Base-by-base conservation (phyloP, 2,888 invertebrate genomes). In the Hyalella azteca region DNA sequence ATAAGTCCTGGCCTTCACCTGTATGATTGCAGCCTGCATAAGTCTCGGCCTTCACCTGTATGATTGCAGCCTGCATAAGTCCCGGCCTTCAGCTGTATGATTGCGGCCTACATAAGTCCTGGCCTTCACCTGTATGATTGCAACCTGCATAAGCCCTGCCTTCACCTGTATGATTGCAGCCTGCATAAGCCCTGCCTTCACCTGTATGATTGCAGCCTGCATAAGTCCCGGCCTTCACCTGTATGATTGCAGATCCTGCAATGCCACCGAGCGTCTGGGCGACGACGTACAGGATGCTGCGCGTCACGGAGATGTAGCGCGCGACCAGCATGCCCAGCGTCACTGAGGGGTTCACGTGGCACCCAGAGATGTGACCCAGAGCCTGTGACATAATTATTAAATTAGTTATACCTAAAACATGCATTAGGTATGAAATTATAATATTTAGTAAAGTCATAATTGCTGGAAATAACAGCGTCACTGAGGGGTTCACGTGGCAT, bases 341-440 rank as follows among this genome's bases (percentile, higher is more conserved):
- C 50, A 97, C 95, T 0, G 97, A 96, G 1, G 97, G 97, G 90
- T 97, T 97, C 81, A 96, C 90, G 88, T 96, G 96, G 13, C 94
- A 95, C 2, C 96, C 96, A 81, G 95, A 95, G 78, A 95, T 91
- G 88, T 95, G 95, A 3, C 95, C 95, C 85, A 95, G 91, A 77
- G 93, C 91, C 94, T 94, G 89, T n/a, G n/a, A n/a, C n/a, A 36
- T 7, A 5, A 7, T 15, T 29, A 49, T 49, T 49, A n/a, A n/a
- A n/a, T n/a, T n/a, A n/a, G n/a, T n/a, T n/a, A n/a, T n/a, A n/a
- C n/a, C n/a, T n/a, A n/a, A n/a, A n/a, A n/a, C n/a, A n/a, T n/a
- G n/a, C n/a, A n/a, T n/a, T n/a, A n/a, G n/a, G n/a, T n/a, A n/a
- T n/a, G n/a, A n/a, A n/a, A n/a, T n/a, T n/a, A n/a, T n/a, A n/a